A percentile compares a stretch with the other conserved stretches of the same genome.
These are phyloP conservation scores for Bombus ignitus DNA, from an alignment of 1,140 invertebrate species.

Conservation along the genomic window DNA sequence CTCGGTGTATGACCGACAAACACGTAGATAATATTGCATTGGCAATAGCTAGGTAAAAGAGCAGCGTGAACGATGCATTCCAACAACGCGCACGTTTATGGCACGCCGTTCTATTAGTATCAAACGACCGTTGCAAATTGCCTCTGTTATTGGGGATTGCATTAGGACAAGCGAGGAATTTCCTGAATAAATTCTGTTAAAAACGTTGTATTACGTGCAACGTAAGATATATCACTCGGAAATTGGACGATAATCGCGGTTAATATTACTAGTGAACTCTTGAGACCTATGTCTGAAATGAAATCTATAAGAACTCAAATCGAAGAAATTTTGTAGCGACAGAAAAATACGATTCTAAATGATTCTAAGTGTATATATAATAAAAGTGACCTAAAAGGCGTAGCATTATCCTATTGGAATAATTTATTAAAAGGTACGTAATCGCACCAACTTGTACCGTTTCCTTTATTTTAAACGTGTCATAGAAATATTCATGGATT, in stretches of 20 bases:
- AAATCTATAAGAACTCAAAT: too few species aligned
- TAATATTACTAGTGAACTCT: not conserved
- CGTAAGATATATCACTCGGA: not conserved
- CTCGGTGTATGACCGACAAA: slow-evolving; percentile 3
- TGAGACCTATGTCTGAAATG: too few species aligned
- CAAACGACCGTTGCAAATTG: slow-evolving; percentile 17
- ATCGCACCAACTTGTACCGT: too few species aligned
- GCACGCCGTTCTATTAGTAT: slow-evolving; percentile 21
- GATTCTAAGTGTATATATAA: too few species aligned
- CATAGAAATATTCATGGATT: not conserved
- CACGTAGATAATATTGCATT: slow-evolving; percentile 53
- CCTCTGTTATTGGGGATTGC: slow-evolving; percentile 14
- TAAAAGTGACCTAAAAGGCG: not conserved
- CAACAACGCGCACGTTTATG: slow-evolving; percentile 10
- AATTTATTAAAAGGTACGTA: not conserved
- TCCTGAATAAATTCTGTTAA: not conserved
- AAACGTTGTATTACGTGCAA: not conserved
- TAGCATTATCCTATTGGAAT: not conserved
- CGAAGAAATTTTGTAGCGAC: too few species aligned
- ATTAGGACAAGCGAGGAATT: slow-evolving; percentile 13
- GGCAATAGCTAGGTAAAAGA: slow-evolving; percentile 6
- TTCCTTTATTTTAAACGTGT: not conserved
- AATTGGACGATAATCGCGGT: not conserved
- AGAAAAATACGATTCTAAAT: too few species aligned
- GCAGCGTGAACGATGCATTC: slow-evolving; percentile 19